phyloP scores from a whole-genome alignment of 2,888 invertebrate species.

The Lymantria dispar region DNA sequence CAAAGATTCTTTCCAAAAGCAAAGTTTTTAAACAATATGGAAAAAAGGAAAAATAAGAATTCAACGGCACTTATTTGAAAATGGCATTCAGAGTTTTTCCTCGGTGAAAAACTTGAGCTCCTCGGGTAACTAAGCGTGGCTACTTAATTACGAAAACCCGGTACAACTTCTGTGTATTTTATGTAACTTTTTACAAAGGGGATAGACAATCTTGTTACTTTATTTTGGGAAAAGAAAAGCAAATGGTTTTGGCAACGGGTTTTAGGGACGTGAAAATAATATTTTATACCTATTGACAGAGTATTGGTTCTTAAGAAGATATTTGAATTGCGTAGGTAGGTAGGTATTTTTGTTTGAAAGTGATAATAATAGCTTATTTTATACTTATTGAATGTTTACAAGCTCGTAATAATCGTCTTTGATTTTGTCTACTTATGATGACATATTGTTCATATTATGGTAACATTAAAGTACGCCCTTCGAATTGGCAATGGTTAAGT shows the following conservation, averaged over 20 bases:
- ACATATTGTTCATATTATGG: too few relatives aligned
- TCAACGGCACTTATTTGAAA: slow-evolving; percentile 46
- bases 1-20: background rate
- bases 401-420: too few relatives aligned
- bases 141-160: slow-evolving; percentile 65
- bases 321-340: too few relatives aligned
- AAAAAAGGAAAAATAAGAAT: slow-evolving; percentile 38
- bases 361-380: too few relatives aligned
- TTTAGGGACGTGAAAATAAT: background rate
- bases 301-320: too few relatives aligned
- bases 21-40: slow-evolving; percentile 8
- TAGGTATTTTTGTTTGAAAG: too few relatives aligned
- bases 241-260: background rate
- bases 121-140: slow-evolving; percentile 64
- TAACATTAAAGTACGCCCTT: too few relatives aligned
- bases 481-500: too few relatives aligned
- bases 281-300: too few relatives aligned
- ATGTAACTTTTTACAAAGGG: slow-evolving; percentile 16
- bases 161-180: slow-evolving; percentile 20
- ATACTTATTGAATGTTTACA: too few relatives aligned
- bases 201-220: slow-evolving; percentile 14
- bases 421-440: too few relatives aligned
- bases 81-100: slow-evolving; percentile 34
- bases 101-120: slow-evolving; percentile 40
- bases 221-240: background rate